Evolutionary conservation across 1,140 invertebrate genomes (phyloP), one percentile per base, ranked within the genome.

Genomic region (Psilanteris sp.): DNA sequence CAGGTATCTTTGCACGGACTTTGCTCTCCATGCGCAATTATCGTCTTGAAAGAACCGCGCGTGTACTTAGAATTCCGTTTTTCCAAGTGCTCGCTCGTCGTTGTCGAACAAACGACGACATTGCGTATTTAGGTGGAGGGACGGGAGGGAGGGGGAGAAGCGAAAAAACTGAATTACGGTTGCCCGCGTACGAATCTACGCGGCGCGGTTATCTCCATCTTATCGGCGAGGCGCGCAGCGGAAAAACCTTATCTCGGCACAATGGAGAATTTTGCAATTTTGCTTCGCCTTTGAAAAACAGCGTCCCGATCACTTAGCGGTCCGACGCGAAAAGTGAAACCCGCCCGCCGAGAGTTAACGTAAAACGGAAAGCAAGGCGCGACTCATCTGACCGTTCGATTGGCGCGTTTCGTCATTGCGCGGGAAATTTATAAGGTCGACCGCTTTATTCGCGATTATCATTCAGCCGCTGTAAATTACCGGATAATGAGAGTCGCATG

Each of bases 391-490:
- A 14, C 26, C 37, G 46, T 32, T 52, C 34, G 46, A 52, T 36
- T 44, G 1, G 3, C 6, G 3, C 6, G 31, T 44, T 66, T 66
- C 61, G 46, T 44, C 46, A 54, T 54, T 50, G 44, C 8, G 26
- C 32, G 44, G 32, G 6, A 50, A 44, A 66, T 66, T 66, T 66
- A 66, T 66, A 66, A 66, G 48, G 44, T 41, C 59, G 26, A 13
- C 27, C 46, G 46, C 34, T 64, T 27, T 16, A 64, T 36, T 66
- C 37, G 46, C 48, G 34, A 66, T 66, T 54, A 64, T 64, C 43
- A 52, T 64, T 52, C 46, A 62, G 34, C 11, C 43, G 43, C 2
- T 48, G 57, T 64, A 43, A 50, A 64, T 64, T 64, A 18, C 31
- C 29, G 32, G 36, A 52, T 64, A 52, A 64, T 41, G 59, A 64